Evolutionary conservation across 2,888 invertebrate species (phyloP), one percentile per base, ranked within the genome.

Genomic region (Minunthozetes semirufus): DNA sequence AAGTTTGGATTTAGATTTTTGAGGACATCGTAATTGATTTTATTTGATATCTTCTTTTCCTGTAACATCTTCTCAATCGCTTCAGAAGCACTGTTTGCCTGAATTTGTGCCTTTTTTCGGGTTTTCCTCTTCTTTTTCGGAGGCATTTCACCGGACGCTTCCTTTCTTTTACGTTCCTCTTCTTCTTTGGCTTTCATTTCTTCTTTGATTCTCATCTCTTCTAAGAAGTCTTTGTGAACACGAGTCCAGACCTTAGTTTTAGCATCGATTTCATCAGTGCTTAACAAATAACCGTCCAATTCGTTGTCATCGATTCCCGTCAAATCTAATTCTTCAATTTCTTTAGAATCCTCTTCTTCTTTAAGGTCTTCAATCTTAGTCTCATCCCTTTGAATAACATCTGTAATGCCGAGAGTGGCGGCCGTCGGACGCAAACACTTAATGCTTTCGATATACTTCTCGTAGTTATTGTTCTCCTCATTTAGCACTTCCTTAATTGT

Each of bases 1-100:
- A 68, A 68, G 4, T n/a, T 22, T 3, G 68, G 68, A n/a, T 68
- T 73, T 4, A 96, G 84, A 79, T 90, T 91, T 83, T 91, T 92
- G 76, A 98, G 84, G 53, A 97, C 96, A 80, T 98, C 97, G 81
- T 99, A 99, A 84, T 99, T 97, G 74, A 99, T 96, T 86, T 99
- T 99, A 5, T 88, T 89, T 3, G 98, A 98, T 78, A 98, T 90
- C 82, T 92, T 92, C 84, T 95, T 95, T 82, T 97, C 97, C 79
- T 91, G 92, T 25, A 98, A 85, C 89, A 98, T 94, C 84, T 94
- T 95, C 82, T 94, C 93, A 66, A 98, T 94, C 0, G 97, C 97
- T 84, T 97, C 96, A 3, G 91, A 92, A 74, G 84, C 84, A 0
- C 83, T 83, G 56, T 80, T 81, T 0, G 84, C 83, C 72, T 83